phyloP scores from a whole-genome alignment of 2,888 invertebrate genomes.

The Stenchaetothrips biformis region DNA sequence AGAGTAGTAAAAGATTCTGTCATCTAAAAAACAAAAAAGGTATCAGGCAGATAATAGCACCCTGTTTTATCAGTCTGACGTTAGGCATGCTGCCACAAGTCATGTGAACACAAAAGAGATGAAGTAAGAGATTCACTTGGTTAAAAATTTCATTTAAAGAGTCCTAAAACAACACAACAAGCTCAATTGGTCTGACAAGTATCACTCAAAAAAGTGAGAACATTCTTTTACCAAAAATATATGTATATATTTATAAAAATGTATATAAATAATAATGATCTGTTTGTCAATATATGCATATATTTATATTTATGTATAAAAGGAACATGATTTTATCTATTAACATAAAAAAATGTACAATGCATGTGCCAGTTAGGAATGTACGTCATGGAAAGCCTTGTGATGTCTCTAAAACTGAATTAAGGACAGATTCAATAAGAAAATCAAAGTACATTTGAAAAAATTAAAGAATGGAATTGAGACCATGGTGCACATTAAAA shows the following conservation, averaged over 20 bases:
- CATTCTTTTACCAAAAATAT: constrained; percentile 1
- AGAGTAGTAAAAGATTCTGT: no score
- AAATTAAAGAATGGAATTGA: not conserved
- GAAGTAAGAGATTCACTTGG: no score
- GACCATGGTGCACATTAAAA: not conserved
- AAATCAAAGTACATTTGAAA: not conserved
- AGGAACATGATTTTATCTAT: constrained; percentile 21
- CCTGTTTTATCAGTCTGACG: no score
- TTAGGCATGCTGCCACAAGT: no score
- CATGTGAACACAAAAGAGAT: no score
- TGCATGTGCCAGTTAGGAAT: constrained; percentile 10
- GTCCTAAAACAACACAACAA: no score
- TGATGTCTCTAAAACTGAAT: not conserved
- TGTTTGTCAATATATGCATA: constrained; percentile 13
- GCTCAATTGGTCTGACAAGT: no score
- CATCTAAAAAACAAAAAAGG: no score
- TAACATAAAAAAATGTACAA: constrained; percentile 12
- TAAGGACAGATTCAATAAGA: not conserved
- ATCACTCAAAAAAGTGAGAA: no score
- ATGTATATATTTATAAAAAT: not conserved
- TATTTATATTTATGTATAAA: constrained; percentile 4
- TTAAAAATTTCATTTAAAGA: no score
- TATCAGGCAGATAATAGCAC: no score
- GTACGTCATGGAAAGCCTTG: not conserved
- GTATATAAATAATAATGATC: not conserved